Conservation (phyloP, 1,140 invertebrate species). For the Sinonovacula constricta region DNA sequence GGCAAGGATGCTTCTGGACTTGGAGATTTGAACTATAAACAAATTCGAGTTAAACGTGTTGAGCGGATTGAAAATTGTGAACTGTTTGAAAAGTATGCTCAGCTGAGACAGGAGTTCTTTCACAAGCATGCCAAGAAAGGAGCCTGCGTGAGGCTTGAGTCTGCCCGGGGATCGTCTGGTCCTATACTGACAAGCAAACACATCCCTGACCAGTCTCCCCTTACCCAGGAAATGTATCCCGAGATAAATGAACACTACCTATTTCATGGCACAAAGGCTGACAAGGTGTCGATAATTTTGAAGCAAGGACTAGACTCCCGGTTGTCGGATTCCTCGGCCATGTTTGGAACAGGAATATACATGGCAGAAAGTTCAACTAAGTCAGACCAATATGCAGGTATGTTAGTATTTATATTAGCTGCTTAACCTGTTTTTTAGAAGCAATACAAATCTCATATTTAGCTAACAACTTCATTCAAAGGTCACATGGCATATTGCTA, state of each 20-base stretch:
- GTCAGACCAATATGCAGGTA: conserved; percentile 68
- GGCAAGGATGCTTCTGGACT: conserved; percentile 61
- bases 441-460: no score
- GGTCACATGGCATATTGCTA: no score
- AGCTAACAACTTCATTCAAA: no score
- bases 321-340: conserved; percentile 53
- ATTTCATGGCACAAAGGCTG: conserved; percentile 68
- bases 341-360: conserved; percentile 70
- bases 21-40: conserved; percentile 43
- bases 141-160: conserved; percentile 19
- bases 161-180: conserved; percentile 42
- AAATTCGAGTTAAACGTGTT: conserved; percentile 57
- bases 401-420: no score
- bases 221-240: conserved; percentile 46
- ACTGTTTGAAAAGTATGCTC: conserved; percentile 60
- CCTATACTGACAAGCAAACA: conserved; percentile 46
- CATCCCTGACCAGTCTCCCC: background rate
- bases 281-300: conserved; percentile 54
- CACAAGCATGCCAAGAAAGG: conserved; percentile 43
- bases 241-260: conserved; percentile 72
- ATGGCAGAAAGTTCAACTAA: conserved; percentile 65
- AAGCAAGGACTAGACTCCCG: conserved; percentile 60
- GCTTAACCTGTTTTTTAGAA: no score
- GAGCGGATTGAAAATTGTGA: conserved; percentile 64
- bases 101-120: conserved; percentile 58